phyloP scores from a whole-genome alignment of 1,140 invertebrate species.

The Pristionchus pacificus region DNA sequence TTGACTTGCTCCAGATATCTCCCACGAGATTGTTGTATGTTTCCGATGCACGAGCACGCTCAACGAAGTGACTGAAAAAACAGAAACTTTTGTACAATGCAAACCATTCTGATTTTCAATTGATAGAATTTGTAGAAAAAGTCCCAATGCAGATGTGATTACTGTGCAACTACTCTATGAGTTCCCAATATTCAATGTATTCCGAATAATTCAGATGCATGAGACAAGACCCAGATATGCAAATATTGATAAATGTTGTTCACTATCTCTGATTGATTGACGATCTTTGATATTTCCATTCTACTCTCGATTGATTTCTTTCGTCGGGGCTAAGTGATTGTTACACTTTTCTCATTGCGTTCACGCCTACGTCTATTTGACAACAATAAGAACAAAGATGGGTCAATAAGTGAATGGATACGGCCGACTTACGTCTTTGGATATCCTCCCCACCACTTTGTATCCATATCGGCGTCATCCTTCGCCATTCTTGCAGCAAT shows the following conservation, averaged over 20 bases:
- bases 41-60: slow-evolving; percentile 51
- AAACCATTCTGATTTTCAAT: no score
- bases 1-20: slow-evolving; percentile 56
- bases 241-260: neutral
- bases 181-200: neutral
- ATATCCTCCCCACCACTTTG: slow-evolving; percentile 56
- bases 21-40: slow-evolving; percentile 42
- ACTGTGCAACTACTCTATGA: slow-evolving; percentile 3
- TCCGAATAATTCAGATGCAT: neutral
- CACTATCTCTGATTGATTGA: no score
- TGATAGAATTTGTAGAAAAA: neutral
- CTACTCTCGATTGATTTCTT: no score
- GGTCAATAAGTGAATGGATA: neutral
- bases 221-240: slow-evolving; percentile 9
- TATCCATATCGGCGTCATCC: slow-evolving; percentile 48
- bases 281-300: no score
- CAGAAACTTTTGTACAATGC: neutral
- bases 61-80: slow-evolving; percentile 47
- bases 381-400: neutral
- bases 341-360: no score
- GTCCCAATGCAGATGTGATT: no score
- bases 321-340: no score
- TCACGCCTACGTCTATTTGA: no score
- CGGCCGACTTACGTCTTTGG: slow-evolving; percentile 38
- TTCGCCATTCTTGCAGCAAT: slow-evolving; percentile 46